Conservation (phyloP, 2,113 vertebrate species). For the Sprattus sprattus region DNA sequence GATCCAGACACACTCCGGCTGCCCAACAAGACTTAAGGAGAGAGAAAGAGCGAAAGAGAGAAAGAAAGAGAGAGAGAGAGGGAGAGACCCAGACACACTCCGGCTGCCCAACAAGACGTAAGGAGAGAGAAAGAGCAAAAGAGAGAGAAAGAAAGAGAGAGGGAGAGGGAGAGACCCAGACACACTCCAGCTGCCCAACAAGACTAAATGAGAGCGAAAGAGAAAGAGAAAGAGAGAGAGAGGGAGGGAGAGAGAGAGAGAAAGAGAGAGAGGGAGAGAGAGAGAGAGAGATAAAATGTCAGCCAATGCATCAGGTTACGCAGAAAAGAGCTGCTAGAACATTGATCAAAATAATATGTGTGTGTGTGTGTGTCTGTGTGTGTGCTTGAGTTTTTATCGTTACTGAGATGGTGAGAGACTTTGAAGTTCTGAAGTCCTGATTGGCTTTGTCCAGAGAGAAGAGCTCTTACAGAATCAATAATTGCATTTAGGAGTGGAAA, state of each 20-base stretch:
- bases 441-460: constrained; percentile 3
- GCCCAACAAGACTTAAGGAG: constrained; percentile 21
- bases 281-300: background rate
- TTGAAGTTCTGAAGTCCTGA: background rate
- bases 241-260: background rate
- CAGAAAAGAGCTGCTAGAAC: background rate
- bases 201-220: background rate
- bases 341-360: background rate
- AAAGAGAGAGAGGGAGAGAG: background rate
- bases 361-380: background rate
- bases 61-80: background rate
- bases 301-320: background rate
- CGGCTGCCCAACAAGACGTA: constrained; percentile 34
- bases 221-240: background rate
- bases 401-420: background rate
- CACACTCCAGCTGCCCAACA: constrained; percentile 38
- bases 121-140: background rate
- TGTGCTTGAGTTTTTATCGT: background rate
- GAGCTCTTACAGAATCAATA: constrained; percentile 39
- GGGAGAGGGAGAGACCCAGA: background rate
- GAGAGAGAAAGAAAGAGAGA: background rate
- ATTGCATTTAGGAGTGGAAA: constrained; percentile 27
- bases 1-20: constrained; percentile 43
- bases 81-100: constrained; percentile 26
- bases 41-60: background rate